These are phyloP conservation scores for Griposia aprilina DNA, from an alignment of 2,888 invertebrate genomes.

Conservation along the genomic window DNA sequence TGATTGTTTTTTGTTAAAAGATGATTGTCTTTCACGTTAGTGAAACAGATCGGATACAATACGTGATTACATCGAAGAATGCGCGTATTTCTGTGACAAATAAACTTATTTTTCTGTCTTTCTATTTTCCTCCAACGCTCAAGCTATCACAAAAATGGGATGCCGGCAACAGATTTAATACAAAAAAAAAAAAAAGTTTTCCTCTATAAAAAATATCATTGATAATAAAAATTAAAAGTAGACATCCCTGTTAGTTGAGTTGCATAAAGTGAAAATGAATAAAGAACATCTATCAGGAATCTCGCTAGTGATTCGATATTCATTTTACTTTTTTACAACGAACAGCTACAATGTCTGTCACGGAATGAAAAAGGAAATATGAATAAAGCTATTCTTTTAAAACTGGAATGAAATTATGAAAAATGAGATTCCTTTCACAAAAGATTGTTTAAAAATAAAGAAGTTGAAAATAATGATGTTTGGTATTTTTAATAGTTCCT, in stretches of 20 bases:
- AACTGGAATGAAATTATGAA: slow-evolving; percentile 27
- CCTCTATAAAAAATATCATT: neutral
- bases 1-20: neutral
- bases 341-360: slow-evolving; percentile 26
- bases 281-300: slow-evolving; percentile 54
- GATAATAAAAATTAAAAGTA: neutral
- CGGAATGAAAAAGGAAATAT: slow-evolving; percentile 44
- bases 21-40: neutral
- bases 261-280: slow-evolving; percentile 56
- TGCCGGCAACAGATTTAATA: neutral
- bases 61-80: neutral
- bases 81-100: neutral
- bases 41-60: neutral
- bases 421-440: slow-evolving; percentile 4
- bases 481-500: neutral
- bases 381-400: slow-evolving; percentile 29
- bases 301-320: slow-evolving; percentile 50
- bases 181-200: neutral
- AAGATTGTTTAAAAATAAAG: neutral
- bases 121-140: neutral
- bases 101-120: neutral
- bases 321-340: slow-evolving; percentile 42
- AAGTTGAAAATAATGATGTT: neutral
- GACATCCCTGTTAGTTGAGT: slow-evolving; percentile 15
- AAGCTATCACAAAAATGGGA: neutral